Percentiles rank a stretch among this genome's conserved stretches.
These are phyloP conservation scores for Neoitamus cyanurus DNA, from an alignment of 2,888 invertebrate genomes.

Conservation along the genomic window DNA sequence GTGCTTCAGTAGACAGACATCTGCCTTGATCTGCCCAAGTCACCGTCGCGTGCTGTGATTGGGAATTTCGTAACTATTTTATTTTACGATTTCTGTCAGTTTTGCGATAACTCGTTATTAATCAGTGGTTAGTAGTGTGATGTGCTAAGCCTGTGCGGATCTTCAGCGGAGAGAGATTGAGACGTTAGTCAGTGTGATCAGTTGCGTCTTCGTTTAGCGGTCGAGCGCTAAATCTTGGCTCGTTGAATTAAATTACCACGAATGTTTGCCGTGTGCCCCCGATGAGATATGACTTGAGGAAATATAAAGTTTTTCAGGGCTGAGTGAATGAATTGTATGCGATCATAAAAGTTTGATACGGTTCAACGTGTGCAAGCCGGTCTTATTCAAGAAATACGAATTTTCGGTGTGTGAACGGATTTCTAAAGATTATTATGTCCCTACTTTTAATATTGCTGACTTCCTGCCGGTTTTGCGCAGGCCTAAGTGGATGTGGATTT, in stretches of 20 bases:
- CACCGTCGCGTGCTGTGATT: conserved; percentile 3
- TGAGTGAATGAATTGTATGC: neutral
- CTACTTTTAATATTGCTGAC: no score
- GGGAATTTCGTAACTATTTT: neutral
- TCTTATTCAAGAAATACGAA: neutral
- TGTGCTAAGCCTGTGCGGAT: neutral
- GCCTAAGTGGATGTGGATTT: no score
- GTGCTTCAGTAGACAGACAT: neutral
- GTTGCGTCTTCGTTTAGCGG: conserved; percentile 14
- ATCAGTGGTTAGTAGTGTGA: neutral
- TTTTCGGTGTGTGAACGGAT: neutral
- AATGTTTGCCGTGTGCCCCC: neutral
- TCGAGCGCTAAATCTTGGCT: neutral
- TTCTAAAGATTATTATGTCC: neutral
- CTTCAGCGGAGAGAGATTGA: neutral
- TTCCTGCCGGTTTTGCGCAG: no score
- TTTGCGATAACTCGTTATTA: neutral
- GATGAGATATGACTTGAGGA: neutral
- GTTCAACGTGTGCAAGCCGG: neutral
- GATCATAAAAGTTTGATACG: neutral
- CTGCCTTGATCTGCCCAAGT: neutral
- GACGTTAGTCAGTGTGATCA: neutral
- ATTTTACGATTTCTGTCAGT: neutral
- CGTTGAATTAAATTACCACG: neutral
- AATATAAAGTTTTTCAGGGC: neutral